These are phyloP conservation scores for Cercocebus atys DNA, from an alignment of 2,113 vertebrate genomes.

Conservation along the genomic window DNA sequence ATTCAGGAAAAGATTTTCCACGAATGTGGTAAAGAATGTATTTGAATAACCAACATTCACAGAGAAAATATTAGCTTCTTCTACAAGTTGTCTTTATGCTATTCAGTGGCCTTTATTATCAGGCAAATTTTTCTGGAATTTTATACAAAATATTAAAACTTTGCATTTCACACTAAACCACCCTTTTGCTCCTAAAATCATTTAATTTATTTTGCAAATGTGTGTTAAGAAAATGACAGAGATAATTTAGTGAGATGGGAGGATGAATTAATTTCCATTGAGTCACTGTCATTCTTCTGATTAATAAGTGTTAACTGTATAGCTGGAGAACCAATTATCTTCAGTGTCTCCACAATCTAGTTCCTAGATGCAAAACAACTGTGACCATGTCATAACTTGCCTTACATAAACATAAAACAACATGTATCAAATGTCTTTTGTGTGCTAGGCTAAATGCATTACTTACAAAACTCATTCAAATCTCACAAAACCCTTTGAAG, in stretches of 20 bases:
- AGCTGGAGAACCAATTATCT: neutral
- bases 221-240: neutral
- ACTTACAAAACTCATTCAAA: neutral
- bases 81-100: neutral
- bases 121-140: neutral
- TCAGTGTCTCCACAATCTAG: neutral
- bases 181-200: neutral
- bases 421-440: neutral
- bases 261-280: neutral
- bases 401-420: neutral
- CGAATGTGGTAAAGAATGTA: neutral
- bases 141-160: neutral
- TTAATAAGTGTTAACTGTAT: neutral
- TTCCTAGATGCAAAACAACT: neutral
- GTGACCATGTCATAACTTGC: too few relatives aligned
- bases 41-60: neutral
- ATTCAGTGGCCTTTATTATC: neutral
- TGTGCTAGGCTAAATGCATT: neutral
- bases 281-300: neutral
- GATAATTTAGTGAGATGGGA: neutral
- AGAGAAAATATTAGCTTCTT: neutral
- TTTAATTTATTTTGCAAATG: neutral
- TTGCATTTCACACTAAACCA: neutral
- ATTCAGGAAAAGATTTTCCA: neutral
- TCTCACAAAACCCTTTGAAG: neutral